Base-by-base conservation (phyloP, 2,113 vertebrate species). In the Rhinogobius similis region DNA sequence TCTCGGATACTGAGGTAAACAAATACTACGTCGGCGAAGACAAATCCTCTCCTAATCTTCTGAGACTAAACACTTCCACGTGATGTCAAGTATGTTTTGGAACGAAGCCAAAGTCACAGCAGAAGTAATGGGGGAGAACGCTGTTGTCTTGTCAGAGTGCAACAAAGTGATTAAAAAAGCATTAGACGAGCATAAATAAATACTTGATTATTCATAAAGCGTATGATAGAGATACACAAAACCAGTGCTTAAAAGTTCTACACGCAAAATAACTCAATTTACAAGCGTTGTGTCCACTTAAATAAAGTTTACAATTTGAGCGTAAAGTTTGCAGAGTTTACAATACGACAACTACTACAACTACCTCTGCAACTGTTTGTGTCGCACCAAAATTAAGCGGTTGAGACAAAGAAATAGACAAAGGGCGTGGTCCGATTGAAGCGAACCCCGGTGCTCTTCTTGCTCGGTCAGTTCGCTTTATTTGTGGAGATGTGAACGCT, bases 111-210 rank as follows among this genome's bases (percentile, higher is more conserved):
- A 36, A 58, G 26, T 16, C 55, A 9, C 6, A 29, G 52, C 12
- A 55, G 52, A 13, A 55, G 24, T 58, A 58, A 58, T 58, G 55
- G 26, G 12, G 55, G 24, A 14, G 55, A 58, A 16, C 24, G 6
- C 55, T 14, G 55, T 58, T 29, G 55, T 58, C 26, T 58, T 58
- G 55, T 24, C 21, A 55, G 11, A 55, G 23, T 32, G 55, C 55
- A 58, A 58, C 55, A 58, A 29, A 29, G 55, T 29, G 24, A 58
- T 58, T 58, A 58, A 58, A 58, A 58, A 58, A 27, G 55, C 55
- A 58, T 58, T 58, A 58, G 55, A 27, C 18, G 26, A 24, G 52
- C 52, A 58, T 29, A 29, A 29, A 26, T 29, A 58, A 58, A 29
- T 29, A 58, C 55, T 58, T 58, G 55, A 29, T 58, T 58, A 29